These are phyloP conservation scores for Tychaedon coryphoeus DNA, from an alignment of 2,113 vertebrate genomes.

Conservation along the genomic window DNA sequence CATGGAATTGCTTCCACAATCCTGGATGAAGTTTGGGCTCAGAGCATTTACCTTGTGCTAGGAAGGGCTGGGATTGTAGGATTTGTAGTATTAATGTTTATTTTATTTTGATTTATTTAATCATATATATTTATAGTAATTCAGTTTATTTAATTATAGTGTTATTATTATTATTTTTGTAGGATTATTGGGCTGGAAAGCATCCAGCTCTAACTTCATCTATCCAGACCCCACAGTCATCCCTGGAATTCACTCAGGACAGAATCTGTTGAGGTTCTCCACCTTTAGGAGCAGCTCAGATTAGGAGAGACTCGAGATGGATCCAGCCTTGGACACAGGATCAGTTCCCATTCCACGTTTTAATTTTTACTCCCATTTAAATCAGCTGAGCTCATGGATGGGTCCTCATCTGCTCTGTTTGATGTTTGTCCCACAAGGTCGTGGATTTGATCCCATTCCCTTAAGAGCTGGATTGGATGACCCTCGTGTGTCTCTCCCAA, in stretches of 20 bases:
- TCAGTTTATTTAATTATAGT: fast-evolving
- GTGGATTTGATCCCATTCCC: background rate
- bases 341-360: background rate
- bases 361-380: background rate
- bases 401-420: no score
- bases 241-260: background rate
- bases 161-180: background rate
- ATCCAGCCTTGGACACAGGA: no score
- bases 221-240: fast-evolving
- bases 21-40: background rate
- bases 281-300: background rate
- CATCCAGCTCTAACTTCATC: background rate
- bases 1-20: background rate
- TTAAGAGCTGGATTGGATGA: background rate
- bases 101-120: no score
- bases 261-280: background rate
- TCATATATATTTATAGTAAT: background rate
- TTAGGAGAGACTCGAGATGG: background rate
- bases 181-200: background rate
- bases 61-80: background rate
- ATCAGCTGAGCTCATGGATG: background rate
- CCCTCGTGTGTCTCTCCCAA: background rate
- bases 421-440: background rate
- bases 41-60: background rate
- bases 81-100: background rate